A percentile compares a stretch with the other conserved stretches of the same genome.
Evolutionary conservation across 2,888 invertebrate genomes (phyloP).

Genomic region (Cataglyphis cursor): DNA sequence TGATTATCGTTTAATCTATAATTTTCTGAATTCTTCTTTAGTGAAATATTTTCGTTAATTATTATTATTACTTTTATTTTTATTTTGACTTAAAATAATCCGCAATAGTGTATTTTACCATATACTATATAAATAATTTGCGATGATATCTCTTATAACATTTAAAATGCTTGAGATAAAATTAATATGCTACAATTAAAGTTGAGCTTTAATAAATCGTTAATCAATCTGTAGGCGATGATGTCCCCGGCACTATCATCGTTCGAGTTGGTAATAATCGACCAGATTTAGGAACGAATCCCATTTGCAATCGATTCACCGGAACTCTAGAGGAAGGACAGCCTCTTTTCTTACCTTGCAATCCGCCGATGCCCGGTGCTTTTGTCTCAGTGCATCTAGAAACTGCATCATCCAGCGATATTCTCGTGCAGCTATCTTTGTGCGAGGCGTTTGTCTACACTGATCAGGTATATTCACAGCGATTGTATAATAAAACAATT

Average conservation of each 20-base stretch:
- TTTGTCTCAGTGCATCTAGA: slow-evolving; percentile 97
- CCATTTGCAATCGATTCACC: slow-evolving; percentile 96
- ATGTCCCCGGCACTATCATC: slow-evolving; percentile 94
- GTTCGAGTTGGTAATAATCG: slow-evolving; percentile 97
- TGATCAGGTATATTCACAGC: slow-evolving; percentile 89
- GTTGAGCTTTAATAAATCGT: not conserved
- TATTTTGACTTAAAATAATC: not conserved
- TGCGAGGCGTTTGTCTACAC: slow-evolving; percentile 98
- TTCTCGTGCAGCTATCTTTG: slow-evolving; percentile 93
- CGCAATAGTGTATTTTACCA: not conserved
- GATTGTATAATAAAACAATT: not conserved
- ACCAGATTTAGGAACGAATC: slow-evolving; percentile 96
- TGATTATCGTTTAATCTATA: not conserved
- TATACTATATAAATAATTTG: not conserved
- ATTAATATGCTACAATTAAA: not conserved
- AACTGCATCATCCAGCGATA: slow-evolving; percentile 85
- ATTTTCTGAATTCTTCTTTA: slow-evolving; percentile 22
- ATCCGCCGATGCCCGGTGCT: slow-evolving; percentile 98
- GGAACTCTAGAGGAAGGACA: slow-evolving; percentile 96
- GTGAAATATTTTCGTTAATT: not conserved
- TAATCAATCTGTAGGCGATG: slow-evolving; percentile 88
- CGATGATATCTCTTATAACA: not conserved
- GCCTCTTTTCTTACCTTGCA: slow-evolving; percentile 96
- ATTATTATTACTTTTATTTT: not conserved
- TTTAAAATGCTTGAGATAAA: not conserved